phyloP scores from a whole-genome alignment of 2,113 vertebrate species.

The Salvator merianae region DNA sequence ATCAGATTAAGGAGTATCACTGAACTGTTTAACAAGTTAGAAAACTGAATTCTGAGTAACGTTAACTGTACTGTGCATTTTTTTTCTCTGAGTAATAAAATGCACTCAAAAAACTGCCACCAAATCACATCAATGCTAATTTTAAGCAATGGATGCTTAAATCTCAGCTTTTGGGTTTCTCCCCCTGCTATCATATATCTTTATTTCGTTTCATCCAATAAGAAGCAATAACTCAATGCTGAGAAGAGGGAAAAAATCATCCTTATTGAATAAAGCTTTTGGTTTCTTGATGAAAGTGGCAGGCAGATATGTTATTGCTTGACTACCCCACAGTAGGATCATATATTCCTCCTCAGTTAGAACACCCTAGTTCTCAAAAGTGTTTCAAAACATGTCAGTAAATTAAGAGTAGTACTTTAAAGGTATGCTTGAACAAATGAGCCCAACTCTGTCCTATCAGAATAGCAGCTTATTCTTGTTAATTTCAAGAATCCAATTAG shows the following conservation, averaged over 20 bases:
- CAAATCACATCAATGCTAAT: not conserved
- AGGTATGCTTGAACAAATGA: not conserved
- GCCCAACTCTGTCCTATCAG: not conserved
- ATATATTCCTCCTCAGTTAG: not conserved
- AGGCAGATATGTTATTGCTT: not conserved
- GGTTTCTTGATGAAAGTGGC: not conserved
- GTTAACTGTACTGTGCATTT: no score
- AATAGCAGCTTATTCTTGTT: not conserved
- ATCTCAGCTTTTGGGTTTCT: not conserved
- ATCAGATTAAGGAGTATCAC: no score
- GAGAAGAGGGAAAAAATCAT: no score
- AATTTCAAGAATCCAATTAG: conserved; percentile 1
- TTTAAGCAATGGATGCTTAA: not conserved
- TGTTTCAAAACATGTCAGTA: not conserved
- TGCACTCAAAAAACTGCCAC: not conserved
- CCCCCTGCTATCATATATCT: no score
- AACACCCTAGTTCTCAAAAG: not conserved
- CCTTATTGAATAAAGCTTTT: no score
- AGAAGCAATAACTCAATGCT: no score
- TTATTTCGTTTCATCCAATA: no score
- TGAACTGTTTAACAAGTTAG: no score
- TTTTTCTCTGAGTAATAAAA: not conserved
- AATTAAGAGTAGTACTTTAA: not conserved
- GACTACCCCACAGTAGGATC: not conserved
- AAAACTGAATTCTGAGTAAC: no score